Percentiles rank a stretch among this genome's conserved stretches.
Evolutionary conservation across 2,888 invertebrate species (phyloP).

Genomic region (Dasysyrphus tricinctus): DNA sequence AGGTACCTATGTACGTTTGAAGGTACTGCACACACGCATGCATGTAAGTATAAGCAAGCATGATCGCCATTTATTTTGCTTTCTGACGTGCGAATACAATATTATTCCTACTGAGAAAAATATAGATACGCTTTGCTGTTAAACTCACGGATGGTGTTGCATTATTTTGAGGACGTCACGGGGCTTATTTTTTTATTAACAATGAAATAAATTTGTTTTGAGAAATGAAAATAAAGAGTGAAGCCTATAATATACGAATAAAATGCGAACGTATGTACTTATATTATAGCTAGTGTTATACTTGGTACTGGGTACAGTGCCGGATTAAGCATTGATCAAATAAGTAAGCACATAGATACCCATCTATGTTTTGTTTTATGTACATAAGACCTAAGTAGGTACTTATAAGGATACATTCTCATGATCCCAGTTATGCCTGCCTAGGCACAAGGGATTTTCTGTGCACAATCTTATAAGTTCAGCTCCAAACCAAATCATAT

Average conservation of each 20-base stretch:
- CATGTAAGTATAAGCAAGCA: conserved; percentile 51
- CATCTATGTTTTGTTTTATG: too few species aligned
- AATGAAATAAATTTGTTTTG: conserved; percentile 67
- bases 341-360: too few species aligned
- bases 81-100: conserved; percentile 41
- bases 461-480: too few species aligned
- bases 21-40: conserved; percentile 45
- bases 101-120: neutral
- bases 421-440: too few species aligned
- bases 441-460: too few species aligned
- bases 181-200: conserved; percentile 45
- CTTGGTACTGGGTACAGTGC: neutral
- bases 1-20: too few species aligned
- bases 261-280: neutral
- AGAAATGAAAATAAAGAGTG: conserved; percentile 34
- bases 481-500: too few species aligned
- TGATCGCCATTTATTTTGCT: conserved; percentile 71
- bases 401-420: too few species aligned
- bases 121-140: neutral
- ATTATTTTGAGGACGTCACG: conserved; percentile 47
- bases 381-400: too few species aligned
- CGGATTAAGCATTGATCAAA: neutral
- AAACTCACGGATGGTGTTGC: conserved; percentile 22
- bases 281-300: neutral
- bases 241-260: neutral